Percentiles rank a stretch among this genome's conserved stretches.
phyloP scores from a whole-genome alignment of 1,140 invertebrate genomes.

The Drosophila pectinifera region DNA sequence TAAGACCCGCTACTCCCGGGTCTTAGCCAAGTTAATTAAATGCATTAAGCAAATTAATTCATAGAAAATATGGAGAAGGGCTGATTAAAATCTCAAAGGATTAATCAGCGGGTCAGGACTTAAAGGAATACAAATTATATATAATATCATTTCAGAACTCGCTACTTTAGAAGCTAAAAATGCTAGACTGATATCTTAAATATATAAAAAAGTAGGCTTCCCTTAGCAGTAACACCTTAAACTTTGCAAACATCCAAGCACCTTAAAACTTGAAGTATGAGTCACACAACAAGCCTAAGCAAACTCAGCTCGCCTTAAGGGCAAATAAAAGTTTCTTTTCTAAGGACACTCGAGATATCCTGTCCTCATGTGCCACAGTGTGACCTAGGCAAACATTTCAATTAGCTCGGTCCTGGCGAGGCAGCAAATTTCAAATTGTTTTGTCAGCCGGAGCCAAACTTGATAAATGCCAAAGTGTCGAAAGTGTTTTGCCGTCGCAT shows the following conservation, averaged over 20 bases:
- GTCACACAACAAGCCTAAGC: constrained; percentile 13
- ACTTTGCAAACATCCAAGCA: too few relatives aligned
- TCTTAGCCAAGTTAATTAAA: constrained; percentile 16
- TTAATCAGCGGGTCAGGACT: neutral
- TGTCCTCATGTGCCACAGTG: constrained; percentile 48
- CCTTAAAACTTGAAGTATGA: neutral
- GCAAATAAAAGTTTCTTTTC: constrained; percentile 11
- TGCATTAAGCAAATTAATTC: constrained; percentile 37
- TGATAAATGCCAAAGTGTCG: constrained; percentile 75
- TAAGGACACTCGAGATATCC: constrained; percentile 50
- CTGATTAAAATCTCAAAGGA: constrained; percentile 2
- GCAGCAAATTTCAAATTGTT: constrained; percentile 67
- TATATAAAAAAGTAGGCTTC: too few relatives aligned
- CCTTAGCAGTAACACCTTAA: too few relatives aligned
- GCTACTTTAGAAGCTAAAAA: too few relatives aligned
- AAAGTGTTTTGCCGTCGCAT: constrained; percentile 49
- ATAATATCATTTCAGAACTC: too few relatives aligned
- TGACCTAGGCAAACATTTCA: constrained; percentile 68
- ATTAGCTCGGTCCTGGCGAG: constrained; percentile 53
- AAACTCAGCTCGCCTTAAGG: constrained; percentile 8
- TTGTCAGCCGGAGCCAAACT: constrained; percentile 63
- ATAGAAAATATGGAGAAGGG: neutral
- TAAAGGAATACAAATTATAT: too few relatives aligned
- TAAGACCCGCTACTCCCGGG: constrained; percentile 3
- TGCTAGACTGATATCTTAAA: too few relatives aligned